Evolutionary conservation across 37 sponge, comb jelly and placozoan species (phyloP).

Genomic region (Bolinopsis microptera): DNA sequence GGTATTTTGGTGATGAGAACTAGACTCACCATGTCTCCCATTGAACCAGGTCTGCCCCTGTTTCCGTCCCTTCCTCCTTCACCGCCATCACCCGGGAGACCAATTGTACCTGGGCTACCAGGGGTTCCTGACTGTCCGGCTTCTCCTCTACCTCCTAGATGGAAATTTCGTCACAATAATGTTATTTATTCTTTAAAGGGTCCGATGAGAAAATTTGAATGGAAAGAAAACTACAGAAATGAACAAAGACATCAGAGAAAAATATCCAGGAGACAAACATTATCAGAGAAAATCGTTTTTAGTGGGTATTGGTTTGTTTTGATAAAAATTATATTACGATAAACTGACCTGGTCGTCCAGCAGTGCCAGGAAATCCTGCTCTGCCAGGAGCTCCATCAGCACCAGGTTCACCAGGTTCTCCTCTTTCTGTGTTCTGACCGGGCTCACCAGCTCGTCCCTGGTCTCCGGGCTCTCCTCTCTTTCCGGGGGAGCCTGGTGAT

Average conservation of each 20-base stretch:
- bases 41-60: neutral
- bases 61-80: neutral
- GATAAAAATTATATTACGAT: too few species aligned
- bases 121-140: neutral
- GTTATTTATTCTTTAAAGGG: too few species aligned
- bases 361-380: neutral
- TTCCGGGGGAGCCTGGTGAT: neutral
- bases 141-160: neutral
- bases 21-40: conserved; percentile 2
- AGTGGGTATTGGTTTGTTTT: too few species aligned
- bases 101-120: neutral
- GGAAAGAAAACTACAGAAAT: too few species aligned
- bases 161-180: neutral
- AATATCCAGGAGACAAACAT: too few species aligned
- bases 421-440: neutral
- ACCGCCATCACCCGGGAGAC: neutral
- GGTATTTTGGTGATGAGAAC: too few species aligned
- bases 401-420: neutral
- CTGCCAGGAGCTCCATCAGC: neutral
- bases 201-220: neutral
- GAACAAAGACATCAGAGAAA: too few species aligned
- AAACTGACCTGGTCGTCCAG: neutral
- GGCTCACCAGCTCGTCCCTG: neutral
- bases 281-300: too few species aligned
- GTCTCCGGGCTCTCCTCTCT: conserved; percentile 6